Evolutionary conservation across 1,140 invertebrate genomes (phyloP), one percentile per base, ranked within the genome.

Genomic region (Orchestia grillus): DNA sequence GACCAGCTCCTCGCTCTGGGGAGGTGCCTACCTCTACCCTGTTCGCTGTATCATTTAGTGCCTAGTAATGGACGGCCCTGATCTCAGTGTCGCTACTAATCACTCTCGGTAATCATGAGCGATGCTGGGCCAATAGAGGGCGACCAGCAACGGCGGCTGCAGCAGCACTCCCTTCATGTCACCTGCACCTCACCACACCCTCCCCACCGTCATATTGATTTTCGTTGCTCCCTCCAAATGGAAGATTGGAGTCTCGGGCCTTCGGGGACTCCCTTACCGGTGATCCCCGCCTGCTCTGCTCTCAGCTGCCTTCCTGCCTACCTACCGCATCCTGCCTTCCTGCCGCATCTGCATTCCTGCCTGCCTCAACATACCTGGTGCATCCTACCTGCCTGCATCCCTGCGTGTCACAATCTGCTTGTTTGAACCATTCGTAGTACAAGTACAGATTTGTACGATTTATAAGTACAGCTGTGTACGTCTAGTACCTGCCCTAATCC

Each of bases 171-270:
- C 88, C 88, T 91, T 77, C 62, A 36, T 77, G 62, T 77, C 88
- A 90, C 88, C 88, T 90, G 88, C 88, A 90, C 88, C 41, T 42
- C 41, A 90, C 88, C 88, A 44, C n/a, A 36, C 88, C n/a, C 88
- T 44, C 88, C 88, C 43, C 41, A 90, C 92, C 92, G 44, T 44
- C 92, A 45, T 94, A 94, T 94, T 94, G 92, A 94, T 94, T 94
- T 94, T 94, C 92, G 36, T 44, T 42, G 92, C 44, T 47, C 44
- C 44, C 92, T 94, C 92, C 43, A 94, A 94, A 94, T 94, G 92
- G 92, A 94, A 44, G n/a, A 90, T 90, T 90, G 88, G 88, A 90
- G 88, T 90, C 88, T 44, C 88, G 92, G 40, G 92, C 92, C 44
- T 47, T 94, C 44, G 44, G 43, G 92, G 43, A 47, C 92, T 47